Conservation (phyloP, 2,113 vertebrate genomes). For the Varanus komodoensis region DNA sequence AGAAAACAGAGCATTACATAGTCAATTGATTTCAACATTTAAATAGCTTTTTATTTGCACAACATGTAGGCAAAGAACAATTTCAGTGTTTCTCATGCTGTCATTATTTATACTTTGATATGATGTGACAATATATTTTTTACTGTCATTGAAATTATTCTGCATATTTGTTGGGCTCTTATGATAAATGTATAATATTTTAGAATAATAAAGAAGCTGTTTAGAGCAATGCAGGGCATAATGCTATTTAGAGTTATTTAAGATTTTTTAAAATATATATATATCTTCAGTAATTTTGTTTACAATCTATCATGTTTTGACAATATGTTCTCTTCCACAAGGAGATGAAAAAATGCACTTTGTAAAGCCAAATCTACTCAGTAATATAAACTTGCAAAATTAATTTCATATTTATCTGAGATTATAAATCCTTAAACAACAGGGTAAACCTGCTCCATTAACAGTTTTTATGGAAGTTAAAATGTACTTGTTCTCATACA, state of each 20-base stretch:
- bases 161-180: slow-evolving; percentile 50
- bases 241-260: background rate
- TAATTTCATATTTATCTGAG: background rate
- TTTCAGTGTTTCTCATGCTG: slow-evolving; percentile 50
- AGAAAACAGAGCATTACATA: slow-evolving; percentile 68
- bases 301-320: background rate
- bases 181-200: slow-evolving; percentile 36
- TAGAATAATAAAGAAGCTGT: background rate
- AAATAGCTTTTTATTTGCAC: slow-evolving; percentile 74
- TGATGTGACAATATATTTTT: slow-evolving; percentile 56
- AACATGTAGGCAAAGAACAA: slow-evolving; percentile 58
- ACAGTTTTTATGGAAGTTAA: background rate
- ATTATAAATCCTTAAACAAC: accelerated
- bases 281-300: background rate
- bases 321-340: background rate
- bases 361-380: background rate
- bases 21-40: slow-evolving; percentile 72
- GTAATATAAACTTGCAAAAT: background rate
- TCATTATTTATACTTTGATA: slow-evolving; percentile 56
- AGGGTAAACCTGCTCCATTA: accelerated
- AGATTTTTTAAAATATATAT: background rate
- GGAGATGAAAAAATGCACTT: background rate
- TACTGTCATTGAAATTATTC: slow-evolving; percentile 56
- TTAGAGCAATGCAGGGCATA: background rate
- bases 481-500: background rate